Base-by-base conservation (phyloP, 2,888 invertebrate species). In the Gnatocerus cornutus region DNA sequence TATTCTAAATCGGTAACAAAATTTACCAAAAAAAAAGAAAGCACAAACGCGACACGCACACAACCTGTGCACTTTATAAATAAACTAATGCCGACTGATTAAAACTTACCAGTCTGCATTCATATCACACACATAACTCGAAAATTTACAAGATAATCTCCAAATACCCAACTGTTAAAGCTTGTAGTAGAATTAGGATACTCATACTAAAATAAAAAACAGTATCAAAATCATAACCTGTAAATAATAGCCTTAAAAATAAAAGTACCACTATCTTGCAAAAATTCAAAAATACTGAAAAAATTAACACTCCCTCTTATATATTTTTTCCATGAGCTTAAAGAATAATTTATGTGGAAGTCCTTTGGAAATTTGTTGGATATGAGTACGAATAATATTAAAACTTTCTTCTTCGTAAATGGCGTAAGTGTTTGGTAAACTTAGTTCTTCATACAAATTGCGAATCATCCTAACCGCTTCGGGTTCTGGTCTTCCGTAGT, bases 381-480 rank as follows among this genome's bases (percentile, higher is more conserved):
- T 94, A 82, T 94, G 94, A 3, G 92, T 93, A 78, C 90, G 90
- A 75, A 95, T 91, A 78, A 93, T 88, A 81, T 94, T 93, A 79
- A 92, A 94, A 9, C 91, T 93, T 78, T 94, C 92, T 80, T 95
- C 93, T 85, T 96, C 95, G 76, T 93, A 95, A 27, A 90, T 89
- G 0, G 91, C 89, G 81, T 92, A 96, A 0, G 92, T 92, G 72
- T 92, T 89, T 0, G 92, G 92, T 43, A 96, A 83, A 69, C 91
- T 91, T 1, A 96, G 84, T 72, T 93, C 92, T 79, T 91, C 90
- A 78, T 95, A 96, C 0, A 96, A 84, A 71, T 90, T 88, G 81
- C 92, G 94, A 43, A 96, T 89, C 70, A 87, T 88, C 53, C 89
- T 87, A 3, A 93, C 88, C 73, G 92, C 90, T 68, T 89, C 89